Base-by-base conservation (phyloP, 1,140 invertebrate species). In the Potamilus streckersoni region DNA sequence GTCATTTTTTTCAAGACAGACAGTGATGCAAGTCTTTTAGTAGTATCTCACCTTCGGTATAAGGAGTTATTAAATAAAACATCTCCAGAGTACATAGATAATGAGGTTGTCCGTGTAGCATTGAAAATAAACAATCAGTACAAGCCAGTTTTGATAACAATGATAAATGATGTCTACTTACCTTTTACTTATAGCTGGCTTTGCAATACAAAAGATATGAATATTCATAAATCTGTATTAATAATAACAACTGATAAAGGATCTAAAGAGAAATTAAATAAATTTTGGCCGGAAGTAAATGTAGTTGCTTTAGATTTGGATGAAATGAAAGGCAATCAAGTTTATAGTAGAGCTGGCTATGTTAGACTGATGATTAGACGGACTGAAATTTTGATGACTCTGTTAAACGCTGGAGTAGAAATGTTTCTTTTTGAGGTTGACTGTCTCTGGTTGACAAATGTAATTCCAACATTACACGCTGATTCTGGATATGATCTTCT, bases 361-460 rank as follows among this genome's bases (percentile, higher is more conserved):
- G 79, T 86, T 14, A 78, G 76, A 71, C 70, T 86, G 12, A 84
- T 86, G 84, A 70, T 83, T 0, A 67, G 79, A 56, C 68, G 84
- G 27, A 82, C 82, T 16, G 79, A 83, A 64, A 68, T 80, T 59
- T 58, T 86, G 8, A 49, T 79, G 27, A 64, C 71, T n/a, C 69
- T 86, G 19, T 23, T 86, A 8, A 69, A 79, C 62, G 58, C 74
- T 55, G 55, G 81, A 19, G 69, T 86, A 31, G 77, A 78, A 67
- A 74, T 86, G 15, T 83, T 86, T 59, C 64, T 86, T 5, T 86
- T 86, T 78, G 84, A 86, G 71, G 84, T 86, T n/a, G 84, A 86
- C 73, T 86, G 83, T 68, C 57, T 86, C 11, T 86, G 84, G 84
- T 38, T 85, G 17, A 65, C 69, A 63, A 80, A 84, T 63, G 83